These are phyloP conservation scores for Callionymus lyra DNA, from an alignment of 2,113 vertebrate species.

Conservation along the genomic window DNA sequence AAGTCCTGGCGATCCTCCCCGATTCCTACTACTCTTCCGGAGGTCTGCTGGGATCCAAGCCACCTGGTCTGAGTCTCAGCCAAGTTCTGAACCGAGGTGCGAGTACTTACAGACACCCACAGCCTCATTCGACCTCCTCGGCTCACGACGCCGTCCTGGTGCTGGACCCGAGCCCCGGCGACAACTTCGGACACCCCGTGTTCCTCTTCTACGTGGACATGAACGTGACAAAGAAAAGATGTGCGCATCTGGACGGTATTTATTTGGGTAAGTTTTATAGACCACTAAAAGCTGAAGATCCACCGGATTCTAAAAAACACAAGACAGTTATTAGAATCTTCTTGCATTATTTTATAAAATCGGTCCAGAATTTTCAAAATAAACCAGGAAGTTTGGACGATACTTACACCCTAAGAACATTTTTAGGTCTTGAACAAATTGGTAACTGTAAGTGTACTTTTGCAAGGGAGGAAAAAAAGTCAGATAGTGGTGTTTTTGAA, in stretches of 20 bases:
- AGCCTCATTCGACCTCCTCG: conserved; percentile 30
- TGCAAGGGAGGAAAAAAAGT: neutral
- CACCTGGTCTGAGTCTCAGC: conserved; percentile 9
- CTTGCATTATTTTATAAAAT: too few species aligned
- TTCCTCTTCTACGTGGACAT: conserved; percentile 70
- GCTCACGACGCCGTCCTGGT: conserved; percentile 68
- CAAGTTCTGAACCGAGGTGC: conserved; percentile 23
- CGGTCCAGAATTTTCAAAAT: too few species aligned
- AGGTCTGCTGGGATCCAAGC: conserved; percentile 23
- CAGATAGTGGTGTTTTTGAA: too few species aligned
- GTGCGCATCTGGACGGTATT: conserved; percentile 64
- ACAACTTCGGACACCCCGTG: conserved; percentile 70
- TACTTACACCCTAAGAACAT: too few species aligned
- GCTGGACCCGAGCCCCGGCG: conserved; percentile 67
- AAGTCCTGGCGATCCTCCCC: conserved; percentile 68
- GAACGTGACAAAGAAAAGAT: conserved; percentile 69
- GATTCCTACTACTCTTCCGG: conserved; percentile 54
- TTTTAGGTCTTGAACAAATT: too few species aligned
- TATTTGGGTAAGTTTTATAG: conserved; percentile 62
- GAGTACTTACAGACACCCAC: conserved; percentile 26
- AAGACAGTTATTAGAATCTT: too few species aligned
- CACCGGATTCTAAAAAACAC: too few species aligned
- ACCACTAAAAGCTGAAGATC: too few species aligned
- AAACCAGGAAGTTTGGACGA: neutral
- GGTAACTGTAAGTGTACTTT: neutral